Conservation (phyloP, 2,797 vertebrate genomes). For the Lepilemur septentrionalis region DNA sequence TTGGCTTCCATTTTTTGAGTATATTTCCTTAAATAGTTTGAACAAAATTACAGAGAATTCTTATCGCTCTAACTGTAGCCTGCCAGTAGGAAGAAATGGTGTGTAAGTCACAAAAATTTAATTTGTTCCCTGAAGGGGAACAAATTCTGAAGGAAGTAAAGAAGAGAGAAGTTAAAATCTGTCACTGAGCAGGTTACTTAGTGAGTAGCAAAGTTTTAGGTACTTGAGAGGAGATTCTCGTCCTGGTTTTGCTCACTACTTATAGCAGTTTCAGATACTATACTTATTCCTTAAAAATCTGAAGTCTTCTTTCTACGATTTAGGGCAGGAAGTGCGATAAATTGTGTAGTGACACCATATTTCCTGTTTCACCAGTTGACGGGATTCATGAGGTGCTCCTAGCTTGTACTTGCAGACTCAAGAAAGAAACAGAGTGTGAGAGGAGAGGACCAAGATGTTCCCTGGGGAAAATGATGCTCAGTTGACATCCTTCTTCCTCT, state of each 20-base stretch:
- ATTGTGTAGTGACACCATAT: no score
- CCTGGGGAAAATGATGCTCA: rapidly evolving
- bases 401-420: neutral
- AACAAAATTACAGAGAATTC: conserved; percentile 56
- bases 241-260: neutral
- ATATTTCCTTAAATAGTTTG: conserved; percentile 67
- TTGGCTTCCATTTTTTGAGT: conserved; percentile 59
- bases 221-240: neutral
- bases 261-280: neutral
- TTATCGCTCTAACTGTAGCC: neutral
- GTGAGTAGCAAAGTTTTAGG: neutral
- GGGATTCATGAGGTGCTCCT: neutral
- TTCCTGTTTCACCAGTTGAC: neutral
- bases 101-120: neutral
- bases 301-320: neutral
- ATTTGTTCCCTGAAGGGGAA: neutral
- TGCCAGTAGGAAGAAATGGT: conserved; percentile 34
- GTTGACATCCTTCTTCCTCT: neutral
- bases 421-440: neutral
- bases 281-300: neutral
- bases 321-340: neutral
- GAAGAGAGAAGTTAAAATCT: neutral
- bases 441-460: neutral
- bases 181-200: neutral
- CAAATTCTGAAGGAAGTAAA: neutral